Percentiles rank a stretch among this genome's conserved stretches.
These are phyloP conservation scores for Julus scandinavius DNA, from an alignment of 2,888 invertebrate genomes.

Conservation along the genomic window DNA sequence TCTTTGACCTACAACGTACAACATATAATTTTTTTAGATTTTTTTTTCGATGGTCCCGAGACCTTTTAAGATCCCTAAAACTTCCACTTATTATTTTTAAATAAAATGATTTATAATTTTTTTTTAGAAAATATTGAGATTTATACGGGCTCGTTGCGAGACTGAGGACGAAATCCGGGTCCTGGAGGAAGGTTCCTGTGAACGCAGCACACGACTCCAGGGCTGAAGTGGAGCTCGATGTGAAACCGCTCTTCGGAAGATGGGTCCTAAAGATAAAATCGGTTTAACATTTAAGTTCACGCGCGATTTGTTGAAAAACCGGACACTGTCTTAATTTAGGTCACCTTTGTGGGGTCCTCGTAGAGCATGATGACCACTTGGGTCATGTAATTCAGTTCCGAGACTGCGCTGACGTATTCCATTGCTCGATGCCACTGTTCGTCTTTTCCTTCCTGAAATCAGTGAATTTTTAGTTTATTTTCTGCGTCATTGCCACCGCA, in stretches of 20 bases:
- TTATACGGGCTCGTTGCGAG: constrained; percentile 72
- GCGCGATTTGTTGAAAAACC: too few relatives aligned
- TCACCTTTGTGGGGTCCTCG: constrained; percentile 93
- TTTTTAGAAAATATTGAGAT: background rate
- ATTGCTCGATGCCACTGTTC: constrained; percentile 99
- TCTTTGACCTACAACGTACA: too few relatives aligned
- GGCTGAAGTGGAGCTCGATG: constrained; percentile 98
- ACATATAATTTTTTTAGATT: too few relatives aligned
- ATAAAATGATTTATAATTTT: background rate
- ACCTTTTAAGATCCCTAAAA: too few relatives aligned
- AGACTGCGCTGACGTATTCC: constrained; percentile 97
- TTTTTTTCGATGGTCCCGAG: too few relatives aligned
- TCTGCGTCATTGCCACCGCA: too few relatives aligned
- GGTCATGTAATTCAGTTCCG: constrained; percentile 99
- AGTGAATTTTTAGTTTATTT: too few relatives aligned
- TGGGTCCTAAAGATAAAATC: constrained; percentile 63
- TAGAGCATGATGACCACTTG: constrained; percentile 99
- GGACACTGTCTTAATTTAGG: too few relatives aligned
- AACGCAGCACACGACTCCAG: constrained; percentile 96
- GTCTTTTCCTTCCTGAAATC: constrained; percentile 77
- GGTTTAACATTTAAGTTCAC: too few relatives aligned
- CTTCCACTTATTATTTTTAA: background rate
- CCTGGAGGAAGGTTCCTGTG: constrained; percentile 93
- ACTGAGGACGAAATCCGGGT: constrained; percentile 91
- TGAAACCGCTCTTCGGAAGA: constrained; percentile 79